Evolutionary conservation across 2,888 invertebrate genomes (phyloP), one percentile per base, ranked within the genome.

Genomic region (Maniola hyperantus): DNA sequence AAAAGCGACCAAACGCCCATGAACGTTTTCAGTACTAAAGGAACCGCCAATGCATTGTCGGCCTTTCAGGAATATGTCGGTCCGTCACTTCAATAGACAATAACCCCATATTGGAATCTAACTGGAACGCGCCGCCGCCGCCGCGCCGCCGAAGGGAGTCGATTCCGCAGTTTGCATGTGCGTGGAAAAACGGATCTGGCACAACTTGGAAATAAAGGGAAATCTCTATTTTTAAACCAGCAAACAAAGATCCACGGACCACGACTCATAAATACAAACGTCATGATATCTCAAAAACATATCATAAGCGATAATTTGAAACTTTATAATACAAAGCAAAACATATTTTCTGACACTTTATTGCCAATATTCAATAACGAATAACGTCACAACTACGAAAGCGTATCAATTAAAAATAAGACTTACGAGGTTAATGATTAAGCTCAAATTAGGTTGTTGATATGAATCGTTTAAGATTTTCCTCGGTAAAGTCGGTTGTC

Each of bases 311-410:
- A 67, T 65, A 73, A 76, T 77, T 76, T 73, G 73, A 72, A 69
- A 69, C 71, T 70, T 71, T 72, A 71, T 66, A 69, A 73, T 68
- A 79, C 74, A 78, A 80, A 77, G 74, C 71, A 76, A 77, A 75
- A 79, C 74, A 77, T 72, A 74, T 70, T 71, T 75, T 65, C 70
- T 67, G 71, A 76, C 74, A 76, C 69, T 67, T 69, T 57, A 13
- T 18, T 51, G 42, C n/a, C 20, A 26, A 61, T 10, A 39, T 13
- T 15, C 11, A 11, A 39, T 5, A 50, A 44, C 26, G 15, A 6
- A 42, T 8, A 60, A 20, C 33, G 51, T 13, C 44, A n/a, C 11
- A 66, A 64, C 57, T 46, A 18, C 13, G 13, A 67, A 60, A 51
- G 0, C 0, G 8, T 48, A 15, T 42, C 50, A 69, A 61, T 48